Evolutionary conservation across 2,113 vertebrate species (phyloP).

Genomic region (Sceloporus undulatus): DNA sequence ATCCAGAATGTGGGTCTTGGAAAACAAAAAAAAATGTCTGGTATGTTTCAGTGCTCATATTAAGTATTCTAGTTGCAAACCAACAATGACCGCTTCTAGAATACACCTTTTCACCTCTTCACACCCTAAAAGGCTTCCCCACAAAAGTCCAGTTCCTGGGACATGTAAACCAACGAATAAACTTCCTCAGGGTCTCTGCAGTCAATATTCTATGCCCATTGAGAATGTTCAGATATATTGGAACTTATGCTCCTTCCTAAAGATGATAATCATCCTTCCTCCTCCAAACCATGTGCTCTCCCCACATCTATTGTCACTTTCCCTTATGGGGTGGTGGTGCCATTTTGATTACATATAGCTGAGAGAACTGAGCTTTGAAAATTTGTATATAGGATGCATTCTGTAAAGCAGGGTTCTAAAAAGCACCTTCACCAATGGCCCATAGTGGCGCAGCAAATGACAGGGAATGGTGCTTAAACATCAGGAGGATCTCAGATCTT

Average conservation of each 20-base stretch:
- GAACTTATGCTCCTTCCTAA: not conserved
- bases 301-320: not conserved
- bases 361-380: not conserved
- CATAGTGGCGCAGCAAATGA: too few relatives aligned
- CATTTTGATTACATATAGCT: not conserved
- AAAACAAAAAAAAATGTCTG: too few relatives aligned
- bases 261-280: not conserved
- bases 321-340: not conserved
- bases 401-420: too few relatives aligned
- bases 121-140: not conserved
- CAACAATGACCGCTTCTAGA: not conserved
- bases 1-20: not conserved
- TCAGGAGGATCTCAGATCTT: too few relatives aligned
- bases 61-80: not conserved
- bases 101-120: not conserved
- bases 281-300: not conserved
- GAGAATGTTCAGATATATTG: not conserved
- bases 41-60: not conserved
- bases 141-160: too few relatives aligned
- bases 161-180: not conserved
- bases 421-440: too few relatives aligned
- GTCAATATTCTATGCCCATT: not conserved
- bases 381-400: not conserved
- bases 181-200: fast-evolving
- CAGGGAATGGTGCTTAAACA: too few relatives aligned